These are phyloP conservation scores for Lepidothrix coronata DNA, from an alignment of 2,113 vertebrate genomes.

Conservation along the genomic window DNA sequence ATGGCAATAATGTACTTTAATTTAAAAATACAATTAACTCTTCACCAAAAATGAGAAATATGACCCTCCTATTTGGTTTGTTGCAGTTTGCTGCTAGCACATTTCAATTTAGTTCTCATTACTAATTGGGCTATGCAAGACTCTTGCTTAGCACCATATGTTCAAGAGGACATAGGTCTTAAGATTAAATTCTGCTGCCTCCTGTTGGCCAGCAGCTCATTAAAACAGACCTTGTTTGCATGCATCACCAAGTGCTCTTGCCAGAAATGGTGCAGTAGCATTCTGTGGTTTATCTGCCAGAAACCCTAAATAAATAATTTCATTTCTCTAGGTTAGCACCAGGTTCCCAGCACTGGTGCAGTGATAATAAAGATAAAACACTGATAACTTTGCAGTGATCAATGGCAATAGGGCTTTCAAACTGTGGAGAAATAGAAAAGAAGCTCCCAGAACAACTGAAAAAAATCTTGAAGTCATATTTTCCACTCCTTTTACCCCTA, in stretches of 20 bases:
- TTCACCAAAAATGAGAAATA: neutral
- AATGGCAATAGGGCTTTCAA: neutral
- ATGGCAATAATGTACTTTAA: neutral
- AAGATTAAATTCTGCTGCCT: neutral
- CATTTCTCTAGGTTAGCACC: neutral
- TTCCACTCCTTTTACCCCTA: neutral
- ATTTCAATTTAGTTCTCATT: neutral
- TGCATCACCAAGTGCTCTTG: neutral
- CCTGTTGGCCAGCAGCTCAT: neutral
- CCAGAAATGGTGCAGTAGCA: neutral
- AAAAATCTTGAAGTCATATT: neutral
- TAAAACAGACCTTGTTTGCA: neutral
- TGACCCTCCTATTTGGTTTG: neutral
- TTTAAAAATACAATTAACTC: neutral
- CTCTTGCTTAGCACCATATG: neutral
- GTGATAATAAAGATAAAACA: neutral
- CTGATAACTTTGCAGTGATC: neutral
- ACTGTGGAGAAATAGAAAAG: neutral
- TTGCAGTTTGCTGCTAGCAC: neutral
- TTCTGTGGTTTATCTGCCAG: neutral
- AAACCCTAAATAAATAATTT: neutral
- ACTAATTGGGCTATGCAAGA: neutral
- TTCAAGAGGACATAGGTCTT: neutral
- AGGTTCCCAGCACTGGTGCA: neutral
- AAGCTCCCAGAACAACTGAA: neutral